These are phyloP conservation scores for Drosophila robusta DNA, from an alignment of 2,888 invertebrate species.

Conservation along the genomic window DNA sequence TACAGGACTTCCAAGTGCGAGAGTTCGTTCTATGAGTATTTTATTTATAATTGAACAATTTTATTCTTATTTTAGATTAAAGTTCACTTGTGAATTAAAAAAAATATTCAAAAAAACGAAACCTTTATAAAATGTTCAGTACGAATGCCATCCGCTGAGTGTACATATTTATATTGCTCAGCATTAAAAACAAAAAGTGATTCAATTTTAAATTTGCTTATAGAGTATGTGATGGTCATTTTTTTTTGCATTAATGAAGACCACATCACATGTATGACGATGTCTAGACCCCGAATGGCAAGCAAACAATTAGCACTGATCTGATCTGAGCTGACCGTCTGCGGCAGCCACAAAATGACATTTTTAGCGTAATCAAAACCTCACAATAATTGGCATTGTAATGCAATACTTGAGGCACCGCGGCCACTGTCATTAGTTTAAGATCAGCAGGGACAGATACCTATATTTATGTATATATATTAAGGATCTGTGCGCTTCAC, in stretches of 20 bases:
- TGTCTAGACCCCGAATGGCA: constrained; percentile 3
- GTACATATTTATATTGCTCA: too few relatives aligned
- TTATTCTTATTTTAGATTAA: too few relatives aligned
- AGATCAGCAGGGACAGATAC: background rate
- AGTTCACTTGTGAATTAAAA: too few relatives aligned
- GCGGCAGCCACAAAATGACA: constrained; percentile 46
- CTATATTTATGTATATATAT: constrained; percentile 3
- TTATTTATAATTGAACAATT: too few relatives aligned
- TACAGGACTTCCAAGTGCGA: too few relatives aligned
- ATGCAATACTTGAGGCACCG: constrained; percentile 59
- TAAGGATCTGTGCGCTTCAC: constrained; percentile 45
- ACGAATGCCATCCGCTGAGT: too few relatives aligned
- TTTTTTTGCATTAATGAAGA: background rate
- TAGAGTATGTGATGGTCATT: too few relatives aligned
- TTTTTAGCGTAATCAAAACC: constrained; percentile 67
- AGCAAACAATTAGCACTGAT: constrained; percentile 13
- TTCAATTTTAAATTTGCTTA: background rate
- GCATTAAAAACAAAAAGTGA: too few relatives aligned
- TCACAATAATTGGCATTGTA: constrained; percentile 63
- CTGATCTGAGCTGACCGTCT: constrained; percentile 2
- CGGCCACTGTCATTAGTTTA: constrained; percentile 8
- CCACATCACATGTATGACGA: background rate
- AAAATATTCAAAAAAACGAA: too few relatives aligned
- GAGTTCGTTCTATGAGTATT: too few relatives aligned
- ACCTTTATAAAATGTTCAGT: too few relatives aligned